Conservation (phyloP, 2,888 invertebrate species). For the Blastobasis adustella region DNA sequence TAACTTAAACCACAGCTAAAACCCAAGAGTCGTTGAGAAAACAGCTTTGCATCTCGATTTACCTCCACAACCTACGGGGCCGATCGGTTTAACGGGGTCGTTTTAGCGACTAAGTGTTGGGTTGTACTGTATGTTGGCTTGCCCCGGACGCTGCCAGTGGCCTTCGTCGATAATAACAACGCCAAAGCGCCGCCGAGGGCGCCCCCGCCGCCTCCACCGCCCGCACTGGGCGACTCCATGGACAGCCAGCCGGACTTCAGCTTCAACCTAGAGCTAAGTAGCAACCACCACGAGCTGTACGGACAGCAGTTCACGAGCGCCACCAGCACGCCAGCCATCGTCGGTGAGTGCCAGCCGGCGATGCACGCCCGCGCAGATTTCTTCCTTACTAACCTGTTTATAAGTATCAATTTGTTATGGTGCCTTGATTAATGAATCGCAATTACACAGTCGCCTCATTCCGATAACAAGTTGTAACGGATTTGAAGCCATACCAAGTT, state of each 20-base stretch:
- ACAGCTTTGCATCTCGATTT: too few relatives aligned
- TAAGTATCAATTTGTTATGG: too few relatives aligned
- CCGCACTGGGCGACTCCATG: conserved; percentile 46
- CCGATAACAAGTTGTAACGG: too few relatives aligned
- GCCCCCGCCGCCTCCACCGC: conserved; percentile 72
- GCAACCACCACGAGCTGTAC: conserved; percentile 83
- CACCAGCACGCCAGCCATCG: conserved; percentile 31
- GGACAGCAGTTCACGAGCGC: conserved; percentile 77
- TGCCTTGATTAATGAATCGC: too few relatives aligned
- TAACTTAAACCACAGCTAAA: too few relatives aligned
- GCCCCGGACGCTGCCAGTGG: conserved; percentile 54
- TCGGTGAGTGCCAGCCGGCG: conserved; percentile 45
- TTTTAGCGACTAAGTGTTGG: not conserved
- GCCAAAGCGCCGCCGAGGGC: conserved; percentile 40
- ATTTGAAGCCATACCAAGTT: too few relatives aligned
- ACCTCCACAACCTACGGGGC: too few relatives aligned
- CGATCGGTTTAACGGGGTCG: not conserved
- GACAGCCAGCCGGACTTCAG: conserved; percentile 65
- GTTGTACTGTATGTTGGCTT: not conserved
- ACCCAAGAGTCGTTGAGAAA: too few relatives aligned
- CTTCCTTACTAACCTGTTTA: too few relatives aligned
- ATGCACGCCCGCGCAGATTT: too few relatives aligned
- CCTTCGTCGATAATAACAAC: conserved; percentile 50
- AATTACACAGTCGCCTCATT: too few relatives aligned
- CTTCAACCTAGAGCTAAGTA: conserved; percentile 82